Evolutionary conservation across 2,888 invertebrate species (phyloP).

Genomic region (Meta bourneti): DNA sequence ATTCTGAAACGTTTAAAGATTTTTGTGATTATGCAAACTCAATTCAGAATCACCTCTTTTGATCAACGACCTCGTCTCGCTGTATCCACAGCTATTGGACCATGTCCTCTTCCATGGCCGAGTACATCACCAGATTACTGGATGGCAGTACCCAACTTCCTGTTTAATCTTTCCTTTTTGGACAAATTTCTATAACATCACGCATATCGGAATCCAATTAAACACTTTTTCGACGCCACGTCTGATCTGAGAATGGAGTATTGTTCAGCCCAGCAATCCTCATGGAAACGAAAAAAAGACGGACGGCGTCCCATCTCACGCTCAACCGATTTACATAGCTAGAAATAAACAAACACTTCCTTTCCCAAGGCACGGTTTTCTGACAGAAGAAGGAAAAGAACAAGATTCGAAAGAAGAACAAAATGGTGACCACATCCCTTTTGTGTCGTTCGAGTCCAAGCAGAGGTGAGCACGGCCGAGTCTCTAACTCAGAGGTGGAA

Average conservation of each 20-base stretch:
- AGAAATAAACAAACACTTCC: conserved; percentile 46
- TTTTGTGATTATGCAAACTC: too few species aligned
- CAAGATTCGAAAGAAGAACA: background rate
- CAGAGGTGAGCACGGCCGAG: conserved; percentile 12
- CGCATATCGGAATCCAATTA: conserved; percentile 1
- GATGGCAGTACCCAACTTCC: background rate
- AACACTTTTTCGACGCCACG: background rate
- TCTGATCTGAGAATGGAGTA: background rate
- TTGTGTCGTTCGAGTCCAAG: conserved; percentile 41
- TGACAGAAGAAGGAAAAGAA: background rate
- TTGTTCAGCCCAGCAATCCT: background rate
- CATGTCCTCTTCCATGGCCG: conserved; percentile 27
- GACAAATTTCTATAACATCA: background rate
- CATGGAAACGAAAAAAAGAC: background rate
- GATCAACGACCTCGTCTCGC: conserved; percentile 23
- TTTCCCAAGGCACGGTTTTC: background rate
- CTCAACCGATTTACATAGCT: conserved; percentile 29
- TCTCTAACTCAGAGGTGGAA: background rate
- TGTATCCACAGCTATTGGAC: background rate
- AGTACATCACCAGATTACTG: conserved; percentile 10
- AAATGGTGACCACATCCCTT: conserved; percentile 30
- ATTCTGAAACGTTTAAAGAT: too few species aligned
- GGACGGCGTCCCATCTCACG: conserved; percentile 3
- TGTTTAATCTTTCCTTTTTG: conserved; percentile 1
- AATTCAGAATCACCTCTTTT: background rate